A percentile compares a stretch with the other conserved stretches of the same genome.
phyloP scores from a whole-genome alignment of 2,888 invertebrate genomes.

The Syritta pipiens region DNA sequence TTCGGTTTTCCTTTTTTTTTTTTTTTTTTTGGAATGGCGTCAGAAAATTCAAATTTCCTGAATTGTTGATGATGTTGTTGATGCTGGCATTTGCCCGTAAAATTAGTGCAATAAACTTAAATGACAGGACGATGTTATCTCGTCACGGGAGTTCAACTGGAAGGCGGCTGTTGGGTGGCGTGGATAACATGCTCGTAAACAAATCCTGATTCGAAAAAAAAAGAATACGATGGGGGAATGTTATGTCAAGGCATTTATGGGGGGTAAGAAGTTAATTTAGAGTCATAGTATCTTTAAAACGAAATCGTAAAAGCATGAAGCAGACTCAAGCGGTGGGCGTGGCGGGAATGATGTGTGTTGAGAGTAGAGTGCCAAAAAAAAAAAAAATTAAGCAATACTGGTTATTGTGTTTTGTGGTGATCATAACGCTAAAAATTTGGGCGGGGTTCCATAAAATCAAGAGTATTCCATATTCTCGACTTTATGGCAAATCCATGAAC shows the following conservation, averaged over 20 bases:
- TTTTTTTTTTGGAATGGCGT: constrained; percentile 6
- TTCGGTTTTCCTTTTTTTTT: not conserved
- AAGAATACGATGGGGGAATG: not conserved
- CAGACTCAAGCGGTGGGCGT: no score
- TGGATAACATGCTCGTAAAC: constrained; percentile 18
- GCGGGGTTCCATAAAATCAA: no score
- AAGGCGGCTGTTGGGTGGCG: not conserved
- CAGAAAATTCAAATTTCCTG: constrained; percentile 28
- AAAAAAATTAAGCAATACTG: no score
- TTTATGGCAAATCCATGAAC: no score
- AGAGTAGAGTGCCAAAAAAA: no score
- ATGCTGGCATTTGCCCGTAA: constrained; percentile 24
- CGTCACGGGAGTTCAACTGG: not conserved
- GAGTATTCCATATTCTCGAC: no score
- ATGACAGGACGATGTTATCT: constrained; percentile 12
- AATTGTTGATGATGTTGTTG: constrained; percentile 39
- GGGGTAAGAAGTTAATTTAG: constrained; percentile 2
- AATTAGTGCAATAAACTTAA: constrained; percentile 41
- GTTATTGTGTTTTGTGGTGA: no score
- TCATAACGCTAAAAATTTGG: no score
- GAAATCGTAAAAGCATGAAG: constrained; percentile 3
- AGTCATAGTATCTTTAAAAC: constrained; percentile 5
- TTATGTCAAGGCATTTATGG: constrained; percentile 13
- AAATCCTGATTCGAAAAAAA: not conserved
- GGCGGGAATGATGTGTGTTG: no score